phyloP scores from a whole-genome alignment of 1,140 invertebrate genomes.

The Diploscapter pachys region DNA sequence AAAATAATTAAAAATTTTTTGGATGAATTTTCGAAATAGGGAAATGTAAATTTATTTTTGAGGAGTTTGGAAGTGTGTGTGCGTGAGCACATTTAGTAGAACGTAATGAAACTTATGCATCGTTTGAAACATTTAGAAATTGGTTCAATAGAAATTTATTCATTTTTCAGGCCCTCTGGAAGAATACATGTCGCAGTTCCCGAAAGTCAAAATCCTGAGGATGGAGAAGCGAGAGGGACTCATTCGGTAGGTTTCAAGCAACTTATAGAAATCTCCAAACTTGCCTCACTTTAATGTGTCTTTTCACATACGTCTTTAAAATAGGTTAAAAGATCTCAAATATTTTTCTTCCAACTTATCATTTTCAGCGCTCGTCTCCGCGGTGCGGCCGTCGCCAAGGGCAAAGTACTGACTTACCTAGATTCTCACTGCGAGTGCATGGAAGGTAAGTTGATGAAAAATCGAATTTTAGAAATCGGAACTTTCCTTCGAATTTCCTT shows the following conservation, averaged over 20 bases:
- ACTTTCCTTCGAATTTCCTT: neutral
- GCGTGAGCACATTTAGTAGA: too few relatives aligned
- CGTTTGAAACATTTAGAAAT: neutral
- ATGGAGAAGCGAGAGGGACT: conserved; percentile 74
- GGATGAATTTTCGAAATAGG: neutral
- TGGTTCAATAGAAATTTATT: neutral
- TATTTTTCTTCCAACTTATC: too few relatives aligned
- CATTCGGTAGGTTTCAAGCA: conserved; percentile 66
- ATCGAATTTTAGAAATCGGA: conserved; percentile 3
- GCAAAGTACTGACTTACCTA: conserved; percentile 86
- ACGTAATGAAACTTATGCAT: too few relatives aligned
- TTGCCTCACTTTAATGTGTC: neutral
- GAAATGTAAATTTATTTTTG: too few relatives aligned
- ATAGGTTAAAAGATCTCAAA: too few relatives aligned
- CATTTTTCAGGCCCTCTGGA: conserved; percentile 70
- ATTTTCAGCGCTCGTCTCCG: conserved; percentile 71
- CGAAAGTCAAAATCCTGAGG: conserved; percentile 62
- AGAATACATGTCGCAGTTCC: conserved; percentile 81
- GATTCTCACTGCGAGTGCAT: conserved; percentile 97
- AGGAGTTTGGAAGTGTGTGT: too few relatives aligned
- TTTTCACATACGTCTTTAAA: too few relatives aligned
- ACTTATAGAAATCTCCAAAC: neutral
- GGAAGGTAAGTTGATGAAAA: conserved; percentile 65
- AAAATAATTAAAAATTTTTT: neutral
- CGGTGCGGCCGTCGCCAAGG: conserved; percentile 78